Base-by-base conservation (phyloP, 2,888 invertebrate genomes). In the Drosophila quinaria region DNA sequence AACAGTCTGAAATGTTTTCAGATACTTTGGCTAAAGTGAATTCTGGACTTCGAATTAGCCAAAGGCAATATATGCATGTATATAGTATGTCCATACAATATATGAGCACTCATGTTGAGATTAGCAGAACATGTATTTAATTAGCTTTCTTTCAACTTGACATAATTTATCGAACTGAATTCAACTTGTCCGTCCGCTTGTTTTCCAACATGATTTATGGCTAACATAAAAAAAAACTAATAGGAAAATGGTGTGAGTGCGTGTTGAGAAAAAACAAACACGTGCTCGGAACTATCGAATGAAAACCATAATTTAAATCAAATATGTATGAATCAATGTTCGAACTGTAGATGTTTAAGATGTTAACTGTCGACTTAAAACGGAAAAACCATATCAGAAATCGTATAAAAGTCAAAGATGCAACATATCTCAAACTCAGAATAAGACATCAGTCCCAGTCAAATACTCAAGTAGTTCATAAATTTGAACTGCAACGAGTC, bases 391-490 rank as follows among this genome's bases (percentile, higher is more conserved):
- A 70, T 17, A 58, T 17, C 8, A 22, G 6, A 46, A 29, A 37
- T 44, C 22, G 39, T 66, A 58, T 22, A 25, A 31, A 74, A 52
- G 42, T 25, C 19, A 64, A 54, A 66, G 25, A 60, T 37, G 19
- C 15, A 50, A 15, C 11, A 51, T 31, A 17, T 31, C 8, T 42
- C 9, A 15, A 52, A 49, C 9, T 17, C 50, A n/a, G 47, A 80
- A 9, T 62, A 42, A 82, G 67, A 64, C 58, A 33, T 77, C 47
- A 67, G 66, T 8, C 52, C 37, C 33, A 17, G 44, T 35, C 51
- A 49, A 46, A 62, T 66, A 78, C 22, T 89, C 87, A 84, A 84
- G 84, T 89, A 85, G 68, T 61, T 71, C 71, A 84, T 84, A 87
- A 89, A 79, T 84, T 73, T 65, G 10, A 50, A 41, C 41, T 49